phyloP scores from a whole-genome alignment of 2,113 vertebrate genomes.

The Chloropsis hardwickii region DNA sequence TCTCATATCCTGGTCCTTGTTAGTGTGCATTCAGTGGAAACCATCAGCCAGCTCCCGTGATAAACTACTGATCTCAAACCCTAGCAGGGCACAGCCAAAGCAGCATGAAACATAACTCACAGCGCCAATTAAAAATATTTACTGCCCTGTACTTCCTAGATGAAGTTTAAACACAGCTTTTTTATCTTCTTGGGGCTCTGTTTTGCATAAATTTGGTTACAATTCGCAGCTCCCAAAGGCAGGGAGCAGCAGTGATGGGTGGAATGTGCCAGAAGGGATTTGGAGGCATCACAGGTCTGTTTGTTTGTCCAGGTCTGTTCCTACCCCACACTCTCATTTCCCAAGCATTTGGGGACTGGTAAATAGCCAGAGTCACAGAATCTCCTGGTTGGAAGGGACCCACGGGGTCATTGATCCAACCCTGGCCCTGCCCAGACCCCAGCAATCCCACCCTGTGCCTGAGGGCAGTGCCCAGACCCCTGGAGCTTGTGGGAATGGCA shows the following conservation, averaged over 20 bases:
- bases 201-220: neutral
- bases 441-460: neutral
- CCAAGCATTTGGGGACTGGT: neutral
- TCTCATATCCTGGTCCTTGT: neutral
- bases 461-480: fast-evolving
- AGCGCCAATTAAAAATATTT: conserved; percentile 49
- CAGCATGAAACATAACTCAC: neutral
- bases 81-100: neutral
- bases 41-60: neutral
- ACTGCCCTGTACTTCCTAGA: neutral
- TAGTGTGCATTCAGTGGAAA: conserved; percentile 11
- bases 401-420: fast-evolving
- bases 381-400: neutral
- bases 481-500: neutral
- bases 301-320: neutral
- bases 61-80: neutral
- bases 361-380: neutral
- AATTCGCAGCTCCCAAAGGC: neutral
- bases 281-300: neutral
- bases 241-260: neutral
- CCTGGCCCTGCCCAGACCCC: neutral
- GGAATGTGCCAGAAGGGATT: neutral
- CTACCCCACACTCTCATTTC: neutral
- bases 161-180: neutral
- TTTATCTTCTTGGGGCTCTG: neutral